Percentiles rank a stretch among this genome's conserved stretches.
phyloP scores from a whole-genome alignment of 2,113 vertebrate species.

The Ginglymostoma cirratum region DNA sequence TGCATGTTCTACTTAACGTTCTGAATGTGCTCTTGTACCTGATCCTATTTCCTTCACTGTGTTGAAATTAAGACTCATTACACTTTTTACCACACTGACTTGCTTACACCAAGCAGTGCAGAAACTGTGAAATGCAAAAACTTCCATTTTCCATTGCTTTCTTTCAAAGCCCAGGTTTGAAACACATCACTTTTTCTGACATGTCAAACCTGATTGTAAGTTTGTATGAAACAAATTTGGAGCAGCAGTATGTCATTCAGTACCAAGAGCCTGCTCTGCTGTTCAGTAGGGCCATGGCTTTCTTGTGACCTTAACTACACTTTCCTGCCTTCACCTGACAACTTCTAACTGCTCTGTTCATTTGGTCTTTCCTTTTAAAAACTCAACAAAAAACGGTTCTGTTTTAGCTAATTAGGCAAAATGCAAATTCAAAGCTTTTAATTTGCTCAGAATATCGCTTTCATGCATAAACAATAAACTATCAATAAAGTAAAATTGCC shows the following conservation, averaged over 20 bases:
- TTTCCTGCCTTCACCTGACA: no score
- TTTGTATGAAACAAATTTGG: no score
- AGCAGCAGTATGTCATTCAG: no score
- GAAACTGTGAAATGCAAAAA: background rate
- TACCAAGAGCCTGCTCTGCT: no score
- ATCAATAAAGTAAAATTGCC: background rate
- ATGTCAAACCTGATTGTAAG: no score
- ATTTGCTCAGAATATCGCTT: background rate
- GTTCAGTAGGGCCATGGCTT: no score
- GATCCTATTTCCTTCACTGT: background rate
- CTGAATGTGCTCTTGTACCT: background rate
- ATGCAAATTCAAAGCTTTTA: background rate
- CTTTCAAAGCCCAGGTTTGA: background rate
- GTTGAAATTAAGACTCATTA: background rate
- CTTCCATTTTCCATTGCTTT: background rate
- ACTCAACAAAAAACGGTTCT: background rate
- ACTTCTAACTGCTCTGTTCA: background rate
- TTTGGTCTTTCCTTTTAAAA: background rate
- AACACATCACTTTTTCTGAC: background rate
- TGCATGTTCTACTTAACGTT: background rate
- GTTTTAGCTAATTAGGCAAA: background rate
- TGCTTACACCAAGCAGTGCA: background rate
- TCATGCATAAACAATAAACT: background rate
- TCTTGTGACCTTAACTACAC: no score
- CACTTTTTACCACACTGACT: background rate